phyloP scores from a whole-genome alignment of 2,888 invertebrate genomes.

The Agriopis aurantiaria region DNA sequence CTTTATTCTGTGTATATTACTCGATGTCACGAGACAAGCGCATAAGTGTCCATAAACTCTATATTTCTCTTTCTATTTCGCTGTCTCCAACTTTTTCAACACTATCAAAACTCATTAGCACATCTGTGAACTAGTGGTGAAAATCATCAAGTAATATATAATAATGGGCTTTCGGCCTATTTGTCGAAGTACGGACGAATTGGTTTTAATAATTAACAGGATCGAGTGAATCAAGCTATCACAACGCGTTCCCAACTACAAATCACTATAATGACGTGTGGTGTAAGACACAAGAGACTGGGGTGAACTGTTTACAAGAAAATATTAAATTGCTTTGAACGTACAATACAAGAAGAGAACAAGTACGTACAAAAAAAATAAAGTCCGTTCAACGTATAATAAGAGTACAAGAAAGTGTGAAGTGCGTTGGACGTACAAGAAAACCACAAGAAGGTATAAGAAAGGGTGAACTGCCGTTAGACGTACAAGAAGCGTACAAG shows the following conservation, averaged over 20 bases:
- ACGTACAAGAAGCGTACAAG: too few species aligned
- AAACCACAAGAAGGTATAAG: too few species aligned
- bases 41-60: too few species aligned
- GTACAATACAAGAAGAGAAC: too few species aligned
- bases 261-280: conserved; percentile 64
- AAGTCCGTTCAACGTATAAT: too few species aligned
- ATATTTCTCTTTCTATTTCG: too few species aligned
- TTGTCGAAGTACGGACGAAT: conserved; percentile 52
- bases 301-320: neutral
- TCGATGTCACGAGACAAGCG: too few species aligned
- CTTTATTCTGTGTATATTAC: too few species aligned
- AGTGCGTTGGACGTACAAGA: too few species aligned
- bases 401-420: too few species aligned
- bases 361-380: too few species aligned
- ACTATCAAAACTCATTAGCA: neutral
- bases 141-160: neutral
- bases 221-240: conserved; percentile 72
- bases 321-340: neutral
- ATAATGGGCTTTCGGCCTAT: conserved; percentile 1
- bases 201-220: conserved; percentile 76
- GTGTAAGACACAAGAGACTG: conserved; percentile 52
- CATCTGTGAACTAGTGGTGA: neutral
- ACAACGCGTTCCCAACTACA: conserved; percentile 67
- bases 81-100: neutral
- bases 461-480: too few species aligned